Conservation (phyloP, 2,113 vertebrate genomes). For the Pampusana beccarii region DNA sequence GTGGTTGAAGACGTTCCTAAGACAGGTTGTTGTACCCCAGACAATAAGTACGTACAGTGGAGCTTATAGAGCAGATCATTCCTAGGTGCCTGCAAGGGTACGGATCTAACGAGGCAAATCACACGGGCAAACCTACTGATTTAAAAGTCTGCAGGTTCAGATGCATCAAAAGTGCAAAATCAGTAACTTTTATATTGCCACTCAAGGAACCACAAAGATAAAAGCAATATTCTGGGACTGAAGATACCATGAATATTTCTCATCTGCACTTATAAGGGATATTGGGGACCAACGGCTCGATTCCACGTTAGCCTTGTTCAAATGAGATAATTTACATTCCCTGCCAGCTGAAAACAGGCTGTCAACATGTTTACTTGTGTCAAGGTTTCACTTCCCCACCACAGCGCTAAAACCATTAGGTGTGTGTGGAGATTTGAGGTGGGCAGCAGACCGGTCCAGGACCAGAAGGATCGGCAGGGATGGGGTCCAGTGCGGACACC, state of each 20-base stretch:
- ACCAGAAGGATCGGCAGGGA: neutral
- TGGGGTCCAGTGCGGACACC: neutral
- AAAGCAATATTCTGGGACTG: slow-evolving; percentile 61
- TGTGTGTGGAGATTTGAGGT: neutral
- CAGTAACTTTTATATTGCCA: slow-evolving; percentile 67
- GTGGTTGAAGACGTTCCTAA: neutral
- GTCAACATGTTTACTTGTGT: slow-evolving; percentile 44
- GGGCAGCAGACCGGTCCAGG: neutral
- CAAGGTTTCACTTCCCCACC: neutral
- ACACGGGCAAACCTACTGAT: slow-evolving; percentile 42
- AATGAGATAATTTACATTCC: slow-evolving; percentile 58
- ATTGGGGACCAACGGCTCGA: slow-evolving; percentile 49
- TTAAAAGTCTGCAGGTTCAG: slow-evolving; percentile 57
- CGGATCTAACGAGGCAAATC: neutral
- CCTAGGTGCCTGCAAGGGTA: neutral
- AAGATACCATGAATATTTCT: slow-evolving; percentile 67
- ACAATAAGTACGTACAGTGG: neutral
- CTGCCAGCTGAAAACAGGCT: neutral
- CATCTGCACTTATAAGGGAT: slow-evolving; percentile 62
- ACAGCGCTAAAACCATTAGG: neutral
- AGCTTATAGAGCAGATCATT: neutral
- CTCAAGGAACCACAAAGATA: slow-evolving; percentile 66
- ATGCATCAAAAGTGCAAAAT: slow-evolving; percentile 65
- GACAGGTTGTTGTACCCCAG: neutral
- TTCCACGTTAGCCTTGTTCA: slow-evolving; percentile 39